Base-by-base conservation (phyloP, 2,888 invertebrate species). In the Dermolepida albohirtum region DNA sequence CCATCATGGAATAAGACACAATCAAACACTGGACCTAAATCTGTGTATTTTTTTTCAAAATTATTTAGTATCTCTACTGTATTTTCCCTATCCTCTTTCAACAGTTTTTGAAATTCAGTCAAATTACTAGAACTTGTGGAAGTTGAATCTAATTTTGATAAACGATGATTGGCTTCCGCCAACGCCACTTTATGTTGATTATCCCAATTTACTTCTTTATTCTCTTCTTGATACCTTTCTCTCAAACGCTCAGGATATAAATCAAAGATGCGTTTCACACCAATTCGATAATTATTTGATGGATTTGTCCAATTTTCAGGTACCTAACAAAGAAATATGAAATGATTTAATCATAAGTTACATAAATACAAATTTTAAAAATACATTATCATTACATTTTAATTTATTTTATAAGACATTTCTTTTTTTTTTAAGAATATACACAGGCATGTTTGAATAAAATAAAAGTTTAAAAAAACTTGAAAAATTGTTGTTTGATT, bases 1-100 rank as follows among this genome's bases (percentile, higher is more conserved):
- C 97, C 97, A 84, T 98, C 96, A 78, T 96, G 89, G 83, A 95
- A 98, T 29, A 98, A 88, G 59, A 99, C 88, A 84, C 97, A 96
- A 83, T 99, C 99, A 81, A 93, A 96, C 5, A 94, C 90, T 1
- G 95, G 95, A 14, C 97, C 98, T 7, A 90, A 83, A 79, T 98
- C 97, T 65, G 84, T 86, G 81, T 91, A 96, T 79, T 96, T 94
- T 81, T 97, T 98, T 73, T 98, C 97, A 54, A 92, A 86, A 69
- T 85, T 87, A 74, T 89, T 92, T 67, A 98, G 85, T 68, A 93
- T 87, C 76, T 98, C 98, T 62, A 97, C 85, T 76, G 91, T 89
- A 10, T 92, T 90, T 77, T 97, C 96, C 12, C 95, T 83, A 79
- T 99, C 95, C 79, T 98, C 98, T 79, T 95, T 95, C 51, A 87